Evolutionary conservation across 2,888 invertebrate genomes (phyloP), one percentile per base, ranked within the genome.

Genomic region (Drosophila emarginata): DNA sequence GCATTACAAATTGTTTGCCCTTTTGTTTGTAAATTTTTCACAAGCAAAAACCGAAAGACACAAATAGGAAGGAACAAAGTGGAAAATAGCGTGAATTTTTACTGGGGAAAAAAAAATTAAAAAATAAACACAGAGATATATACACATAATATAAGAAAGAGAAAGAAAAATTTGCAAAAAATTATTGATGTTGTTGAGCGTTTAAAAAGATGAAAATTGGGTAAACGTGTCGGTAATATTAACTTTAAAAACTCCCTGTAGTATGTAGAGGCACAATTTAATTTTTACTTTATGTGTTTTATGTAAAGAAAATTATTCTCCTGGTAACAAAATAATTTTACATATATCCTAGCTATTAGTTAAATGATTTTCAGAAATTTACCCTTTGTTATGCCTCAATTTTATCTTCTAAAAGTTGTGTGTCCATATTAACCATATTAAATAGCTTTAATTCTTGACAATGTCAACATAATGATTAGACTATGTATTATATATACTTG

Each of bases 61-160:
- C 6, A 11, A 54, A 21, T 14, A 9, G 18, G 28, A 39, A 36
- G 52, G 54, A 62, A 18, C 54, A 32, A 59, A 72, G 54, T 64
- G 56, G 36, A 54, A 72, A 71, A 71, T 65, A 56, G 70, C 59
- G 73, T 72, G 65, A 71, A 71, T 72, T 70, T 72, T 23, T 58
- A 65, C 70, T 69, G 54, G 39, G 36, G 54, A 37, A 54, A 23
- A 26, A 69, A 61, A 61, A 11, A 51, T 14, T 15, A 53, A 57
- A 32, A 36, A 56, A 56, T 54, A 56, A 39, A 61, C 32, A 9
- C 32, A 32, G 50, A 61, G 56, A 68, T 53, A 28, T 7, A 61
- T 54, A 68, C 39, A 21, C 2, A 56, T 5, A 26, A 26, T 1
- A 26, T 5, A 56, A 56, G 2, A 18, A 0, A 56, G 4, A 18